Evolutionary conservation across 2,113 vertebrate genomes (phyloP).

Genomic region (Proteles cristata): DNA sequence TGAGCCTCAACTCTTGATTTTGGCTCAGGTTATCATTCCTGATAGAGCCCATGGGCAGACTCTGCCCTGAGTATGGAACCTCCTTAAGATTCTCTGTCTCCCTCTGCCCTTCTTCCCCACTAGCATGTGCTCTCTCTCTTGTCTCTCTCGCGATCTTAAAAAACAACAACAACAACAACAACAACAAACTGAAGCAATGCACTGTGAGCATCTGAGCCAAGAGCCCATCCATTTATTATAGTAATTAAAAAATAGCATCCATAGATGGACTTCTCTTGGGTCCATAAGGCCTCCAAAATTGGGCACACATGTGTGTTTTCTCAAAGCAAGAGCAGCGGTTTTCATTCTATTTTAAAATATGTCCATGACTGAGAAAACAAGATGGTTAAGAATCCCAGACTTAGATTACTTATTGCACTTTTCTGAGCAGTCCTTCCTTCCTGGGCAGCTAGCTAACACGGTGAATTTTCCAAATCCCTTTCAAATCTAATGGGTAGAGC

Average conservation of each 20-base stretch:
- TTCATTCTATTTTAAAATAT: not conserved
- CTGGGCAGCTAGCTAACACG: not conserved
- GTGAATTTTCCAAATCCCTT: not conserved
- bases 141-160: too few relatives aligned
- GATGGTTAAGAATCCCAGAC: not conserved
- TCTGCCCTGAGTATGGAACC: too few relatives aligned
- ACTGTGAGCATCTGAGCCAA: not conserved
- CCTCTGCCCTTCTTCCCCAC: too few relatives aligned
- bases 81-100: too few relatives aligned
- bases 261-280: not conserved
- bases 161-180: not conserved
- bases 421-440: conserved; percentile 3
- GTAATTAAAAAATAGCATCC: not conserved
- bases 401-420: not conserved
- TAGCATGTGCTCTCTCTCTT: too few relatives aligned
- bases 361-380: not conserved
- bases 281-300: not conserved
- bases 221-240: not conserved
- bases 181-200: not conserved
- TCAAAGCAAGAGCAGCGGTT: not conserved
- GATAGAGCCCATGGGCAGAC: too few relatives aligned
- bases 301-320: not conserved
- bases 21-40: too few relatives aligned
- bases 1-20: too few relatives aligned
- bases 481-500: not conserved